These are phyloP conservation scores for Phainopepla nitens DNA, from an alignment of 2,113 vertebrate genomes.

Conservation along the genomic window DNA sequence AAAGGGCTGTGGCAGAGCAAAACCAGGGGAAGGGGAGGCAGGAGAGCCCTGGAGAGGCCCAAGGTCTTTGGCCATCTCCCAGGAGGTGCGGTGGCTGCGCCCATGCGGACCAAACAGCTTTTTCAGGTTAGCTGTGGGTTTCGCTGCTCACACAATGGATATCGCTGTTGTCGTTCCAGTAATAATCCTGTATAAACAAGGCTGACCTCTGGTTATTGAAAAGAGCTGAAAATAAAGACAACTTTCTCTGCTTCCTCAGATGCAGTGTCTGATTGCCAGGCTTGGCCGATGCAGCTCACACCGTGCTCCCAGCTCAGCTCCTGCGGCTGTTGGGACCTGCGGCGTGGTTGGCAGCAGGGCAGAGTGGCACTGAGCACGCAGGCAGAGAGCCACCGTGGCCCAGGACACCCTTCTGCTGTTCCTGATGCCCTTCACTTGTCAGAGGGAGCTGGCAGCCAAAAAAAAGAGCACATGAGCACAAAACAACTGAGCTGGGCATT, in stretches of 20 bases:
- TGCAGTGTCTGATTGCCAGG: not conserved
- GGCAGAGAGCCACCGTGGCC: not conserved
- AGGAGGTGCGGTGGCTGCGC: not conserved
- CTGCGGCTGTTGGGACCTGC: not conserved
- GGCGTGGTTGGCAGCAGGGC: rapidly evolving
- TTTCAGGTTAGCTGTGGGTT: not conserved
- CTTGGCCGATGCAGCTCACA: rapidly evolving
- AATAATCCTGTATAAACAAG: not conserved
- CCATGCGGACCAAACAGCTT: not conserved
- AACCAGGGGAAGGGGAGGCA: not conserved
- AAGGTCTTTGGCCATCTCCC: not conserved
- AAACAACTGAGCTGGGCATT: not conserved
- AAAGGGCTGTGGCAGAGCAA: not conserved
- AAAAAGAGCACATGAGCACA: not conserved
- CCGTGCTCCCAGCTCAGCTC: rapidly evolving
- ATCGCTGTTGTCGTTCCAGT: not conserved
- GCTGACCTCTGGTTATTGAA: slow-evolving; percentile 10
- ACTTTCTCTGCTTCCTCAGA: not conserved
- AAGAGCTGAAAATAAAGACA: slow-evolving; percentile 8
- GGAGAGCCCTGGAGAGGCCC: not conserved
- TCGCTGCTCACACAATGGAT: not conserved
- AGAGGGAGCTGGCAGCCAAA: not conserved
- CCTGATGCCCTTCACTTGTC: not conserved
- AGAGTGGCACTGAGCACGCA: not conserved
- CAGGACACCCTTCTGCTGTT: not conserved